Conservation (phyloP, 2,888 invertebrate genomes). For the Latrodectus elegans region DNA sequence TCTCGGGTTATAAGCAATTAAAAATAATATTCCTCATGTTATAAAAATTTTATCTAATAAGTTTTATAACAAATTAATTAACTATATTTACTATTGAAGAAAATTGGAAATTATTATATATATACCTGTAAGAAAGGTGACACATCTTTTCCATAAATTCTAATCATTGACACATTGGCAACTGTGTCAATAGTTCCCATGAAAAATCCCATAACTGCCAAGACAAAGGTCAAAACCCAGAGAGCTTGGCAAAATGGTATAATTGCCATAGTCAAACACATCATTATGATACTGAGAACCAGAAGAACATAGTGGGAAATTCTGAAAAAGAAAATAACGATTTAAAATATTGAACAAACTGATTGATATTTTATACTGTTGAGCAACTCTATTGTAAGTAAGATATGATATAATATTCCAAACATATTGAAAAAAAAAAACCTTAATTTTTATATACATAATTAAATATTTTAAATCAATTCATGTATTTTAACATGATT, state of each 20-base stretch:
- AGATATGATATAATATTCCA: no score
- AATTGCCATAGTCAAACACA: conserved; percentile 75
- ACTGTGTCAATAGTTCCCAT: conserved; percentile 77
- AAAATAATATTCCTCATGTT: neutral
- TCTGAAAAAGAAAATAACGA: conserved; percentile 24
- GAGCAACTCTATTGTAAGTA: no score
- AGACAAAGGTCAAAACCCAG: conserved; percentile 72
- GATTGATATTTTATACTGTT: no score
- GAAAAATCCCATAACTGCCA: conserved; percentile 77
- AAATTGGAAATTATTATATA: no score
- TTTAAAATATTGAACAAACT: no score
- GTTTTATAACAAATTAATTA: neutral
- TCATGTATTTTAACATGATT: no score
- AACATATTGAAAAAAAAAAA: no score
- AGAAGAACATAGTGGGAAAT: conserved; percentile 73
- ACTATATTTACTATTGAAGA: no score
- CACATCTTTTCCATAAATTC: conserved; percentile 76
- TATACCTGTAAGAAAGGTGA: conserved; percentile 77
- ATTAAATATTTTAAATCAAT: no score
- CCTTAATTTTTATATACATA: no score
- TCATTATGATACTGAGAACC: conserved; percentile 74
- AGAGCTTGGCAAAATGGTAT: conserved; percentile 75
- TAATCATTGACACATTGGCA: conserved; percentile 77
- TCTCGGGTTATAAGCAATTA: neutral
- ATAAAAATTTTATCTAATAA: neutral